phyloP scores from a whole-genome alignment of 1,140 invertebrate species.

The Odontomachus brunneus region DNA sequence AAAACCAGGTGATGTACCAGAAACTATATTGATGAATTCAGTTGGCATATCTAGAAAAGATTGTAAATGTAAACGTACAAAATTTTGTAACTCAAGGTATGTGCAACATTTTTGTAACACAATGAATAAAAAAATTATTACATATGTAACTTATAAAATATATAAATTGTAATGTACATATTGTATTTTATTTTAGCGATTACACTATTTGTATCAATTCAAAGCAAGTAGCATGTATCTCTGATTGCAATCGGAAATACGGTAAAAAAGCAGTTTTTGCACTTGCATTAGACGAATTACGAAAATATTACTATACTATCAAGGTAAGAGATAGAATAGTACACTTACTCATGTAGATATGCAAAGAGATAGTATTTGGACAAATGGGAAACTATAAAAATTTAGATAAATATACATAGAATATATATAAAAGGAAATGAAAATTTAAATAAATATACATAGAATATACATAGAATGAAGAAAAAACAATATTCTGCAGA shows the following conservation, averaged over 20 bases:
- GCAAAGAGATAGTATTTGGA: no score
- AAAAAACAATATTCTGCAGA: no score
- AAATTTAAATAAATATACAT: no score
- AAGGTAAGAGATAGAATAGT: slow-evolving; percentile 83
- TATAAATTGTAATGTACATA: slow-evolving; percentile 3
- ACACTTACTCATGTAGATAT: no score
- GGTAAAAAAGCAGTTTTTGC: slow-evolving; percentile 83
- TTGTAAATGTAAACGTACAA: slow-evolving; percentile 74
- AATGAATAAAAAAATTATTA: slow-evolving; percentile 17
- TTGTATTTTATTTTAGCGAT: slow-evolving; percentile 68
- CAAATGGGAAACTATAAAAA: no score
- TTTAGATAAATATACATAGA: no score
- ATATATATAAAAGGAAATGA: no score
- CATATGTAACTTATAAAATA: not conserved
- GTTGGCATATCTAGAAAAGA: slow-evolving; percentile 72
- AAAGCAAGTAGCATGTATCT: slow-evolving; percentile 75
- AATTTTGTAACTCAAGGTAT: slow-evolving; percentile 67
- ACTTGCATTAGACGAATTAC: slow-evolving; percentile 80
- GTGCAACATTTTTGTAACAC: not conserved
- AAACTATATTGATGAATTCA: slow-evolving; percentile 72
- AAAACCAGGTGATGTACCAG: slow-evolving; percentile 73
- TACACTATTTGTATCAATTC: slow-evolving; percentile 80
- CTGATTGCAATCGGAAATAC: slow-evolving; percentile 78
- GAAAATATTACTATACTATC: slow-evolving; percentile 86
- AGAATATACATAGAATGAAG: no score